A percentile compares a stretch with the other conserved stretches of the same genome.
Conservation (phyloP, 2,797 vertebrate species). For the Girardinus metallicus region DNA sequence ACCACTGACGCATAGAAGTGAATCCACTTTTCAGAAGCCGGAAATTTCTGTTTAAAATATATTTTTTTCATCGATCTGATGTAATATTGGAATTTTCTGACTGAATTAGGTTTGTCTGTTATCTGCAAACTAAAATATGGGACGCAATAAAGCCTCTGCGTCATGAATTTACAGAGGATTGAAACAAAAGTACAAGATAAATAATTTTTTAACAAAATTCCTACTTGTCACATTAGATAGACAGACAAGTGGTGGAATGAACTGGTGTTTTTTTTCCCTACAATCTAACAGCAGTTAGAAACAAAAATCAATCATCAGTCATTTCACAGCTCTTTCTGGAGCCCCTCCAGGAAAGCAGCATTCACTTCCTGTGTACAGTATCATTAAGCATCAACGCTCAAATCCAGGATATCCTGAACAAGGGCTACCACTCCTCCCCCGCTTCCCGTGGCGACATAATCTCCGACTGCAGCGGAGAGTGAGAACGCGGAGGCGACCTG, state of each 20-base stretch:
- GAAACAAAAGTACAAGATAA: background rate
- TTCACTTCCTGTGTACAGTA: conserved; percentile 34
- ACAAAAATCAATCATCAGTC: background rate
- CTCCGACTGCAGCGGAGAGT: background rate
- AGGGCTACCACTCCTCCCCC: conserved; percentile 35
- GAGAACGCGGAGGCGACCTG: conserved; percentile 79
- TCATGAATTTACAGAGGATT: too few species aligned
- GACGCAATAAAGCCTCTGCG: too few species aligned
- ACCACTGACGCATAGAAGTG: too few species aligned
- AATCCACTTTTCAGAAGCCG: too few species aligned
- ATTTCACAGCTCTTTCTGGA: background rate
- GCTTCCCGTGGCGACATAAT: conserved; percentile 62
- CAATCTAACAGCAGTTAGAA: background rate
- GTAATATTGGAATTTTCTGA: too few species aligned
- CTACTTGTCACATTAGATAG: background rate
- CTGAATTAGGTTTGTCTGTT: too few species aligned
- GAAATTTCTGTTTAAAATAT: too few species aligned
- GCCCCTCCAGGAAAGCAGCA: conserved; percentile 8
- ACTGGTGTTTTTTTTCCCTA: background rate
- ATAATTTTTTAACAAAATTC: background rate
- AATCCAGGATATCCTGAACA: conserved; percentile 84
- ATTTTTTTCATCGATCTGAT: too few species aligned
- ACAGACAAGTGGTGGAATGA: background rate
- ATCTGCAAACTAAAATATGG: too few species aligned
- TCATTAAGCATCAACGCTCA: conserved; percentile 22